Base-by-base conservation (phyloP, 2,888 invertebrate genomes). In the Trachelus tabidus region DNA sequence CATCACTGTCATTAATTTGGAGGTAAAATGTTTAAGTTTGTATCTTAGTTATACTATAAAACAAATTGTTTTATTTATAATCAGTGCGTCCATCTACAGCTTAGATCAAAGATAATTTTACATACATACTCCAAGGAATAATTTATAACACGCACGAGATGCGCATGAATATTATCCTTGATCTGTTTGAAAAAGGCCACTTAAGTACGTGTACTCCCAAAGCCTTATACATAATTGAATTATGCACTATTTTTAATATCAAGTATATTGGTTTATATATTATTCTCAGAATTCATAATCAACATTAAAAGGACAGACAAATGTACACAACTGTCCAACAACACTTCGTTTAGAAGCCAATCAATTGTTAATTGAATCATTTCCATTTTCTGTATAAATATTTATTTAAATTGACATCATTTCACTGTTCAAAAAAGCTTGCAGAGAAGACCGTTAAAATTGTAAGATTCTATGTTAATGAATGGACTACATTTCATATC, bases 151-250 rank as follows among this genome's bases (percentile, higher is more conserved):
- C 56, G 23, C 9, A 23, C 56, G 9, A 23, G 56, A 56, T 56
- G 56, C 56, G 9, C 56, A 56, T 56, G 23, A 56, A 56, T 23
- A 23, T 56, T 56, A 56, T 71, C 34, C 34, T 71, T 71, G 15
- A 71, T 71, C 34, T 71, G 12, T 71, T 71, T 71, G 12, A 71
- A 34, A 71, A 71, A 71, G 71, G 71, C 71, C 71, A 71, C 31
- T 71, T 12, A 33, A 34, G 71, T 71, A 71, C 71, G 71, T 71
- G 71, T 34, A 71, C 71, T 71, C 71, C 71, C 71, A 71, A 71
- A 71, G 71, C 71, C 71, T 71, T 23, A 9, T 71, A 71, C 31
- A 34, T 30, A 71, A 56, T 15, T 56, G 15, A 23, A 23, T 56
- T 56, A 15, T 56, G 23, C 9, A 23, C 23, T 56, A 2, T 56